Evolutionary conservation across 2,113 vertebrate species (phyloP), one percentile per base, ranked within the genome.

Genomic region (Lota lota): DNA sequence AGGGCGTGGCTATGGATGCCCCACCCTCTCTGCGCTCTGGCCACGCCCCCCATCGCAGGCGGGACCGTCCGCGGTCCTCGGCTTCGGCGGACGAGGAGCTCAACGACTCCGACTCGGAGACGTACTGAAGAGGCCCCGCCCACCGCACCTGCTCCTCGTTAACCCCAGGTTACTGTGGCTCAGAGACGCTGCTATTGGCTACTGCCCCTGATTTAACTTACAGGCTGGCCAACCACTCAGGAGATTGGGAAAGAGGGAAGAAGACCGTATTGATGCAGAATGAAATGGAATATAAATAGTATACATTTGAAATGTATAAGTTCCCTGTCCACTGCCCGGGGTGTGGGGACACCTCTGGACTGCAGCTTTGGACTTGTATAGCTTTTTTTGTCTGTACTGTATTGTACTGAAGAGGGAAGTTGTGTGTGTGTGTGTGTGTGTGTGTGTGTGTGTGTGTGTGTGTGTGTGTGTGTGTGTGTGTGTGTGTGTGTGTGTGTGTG

Each of bases 91-190:
- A 95, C 21, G 96, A 98, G 0, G 97, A 98, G 79, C 93, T 99
- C 85, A 99, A 97, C 68, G 97, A 99, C 91, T 99, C 97, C 0
- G 97, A 99, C 68, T 99, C 97, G 0, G 97, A 99, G 91, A 99
- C 97, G 14, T 99, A 99, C 89, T 99, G 90, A 96, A 64, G 62
- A 68, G 58, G 7, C 59, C 2, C 47, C 67, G 50, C 66, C 61
- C 17, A 16, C 67, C 60, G 14, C 0, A 36, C 15, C n/a, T 33
- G 28, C 28, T 33, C 28, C 28, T 6, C 28, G 4, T 33, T 33
- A 33, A 33, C 28, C 28, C 2, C 28, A 33, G 28, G 22, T 50
- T n/a, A 64, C 64, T 69, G 70, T 60, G 51, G 24, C 50, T 47
- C 40, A 47, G 40, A 47, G 40, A 12, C 12, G 40, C 62, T 61